A percentile compares a stretch with the other conserved stretches of the same genome.
Evolutionary conservation across 1,140 invertebrate genomes (phyloP).

Genomic region (Trichonephila clavata): DNA sequence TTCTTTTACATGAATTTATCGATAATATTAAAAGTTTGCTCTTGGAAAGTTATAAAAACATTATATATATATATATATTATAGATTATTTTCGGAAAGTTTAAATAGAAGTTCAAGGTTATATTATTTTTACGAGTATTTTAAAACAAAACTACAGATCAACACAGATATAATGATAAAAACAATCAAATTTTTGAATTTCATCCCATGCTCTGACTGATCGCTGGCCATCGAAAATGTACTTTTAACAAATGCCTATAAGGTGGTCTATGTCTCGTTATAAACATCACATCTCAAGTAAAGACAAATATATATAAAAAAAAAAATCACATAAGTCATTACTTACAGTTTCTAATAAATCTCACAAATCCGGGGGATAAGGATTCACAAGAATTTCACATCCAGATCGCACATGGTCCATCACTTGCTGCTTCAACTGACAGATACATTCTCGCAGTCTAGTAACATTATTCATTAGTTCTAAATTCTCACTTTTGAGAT

Average conservation of each 20-base stretch:
- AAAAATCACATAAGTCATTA: conserved; percentile 54
- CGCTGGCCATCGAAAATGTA: not conserved
- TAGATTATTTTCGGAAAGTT: too few relatives aligned
- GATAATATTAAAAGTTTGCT: too few relatives aligned
- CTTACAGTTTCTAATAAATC: conserved; percentile 36
- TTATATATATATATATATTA: too few relatives aligned
- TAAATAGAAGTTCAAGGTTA: too few relatives aligned
- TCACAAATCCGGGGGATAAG: conserved; percentile 50
- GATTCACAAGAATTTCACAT: conserved; percentile 85
- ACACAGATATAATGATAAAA: too few relatives aligned
- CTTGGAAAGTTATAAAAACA: too few relatives aligned
- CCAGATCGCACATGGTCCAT: conserved; percentile 95
- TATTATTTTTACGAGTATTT: too few relatives aligned
- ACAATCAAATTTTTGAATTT: too few relatives aligned
- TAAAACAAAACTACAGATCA: too few relatives aligned
- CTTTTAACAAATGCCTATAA: conserved; percentile 8
- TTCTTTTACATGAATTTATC: too few relatives aligned
- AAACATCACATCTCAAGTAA: conserved; percentile 39
- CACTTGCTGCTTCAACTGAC: conserved; percentile 94
- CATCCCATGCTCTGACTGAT: too few relatives aligned
- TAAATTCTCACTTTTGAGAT: conserved; percentile 93
- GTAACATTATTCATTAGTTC: conserved; percentile 91
- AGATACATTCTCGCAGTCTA: conserved; percentile 94
- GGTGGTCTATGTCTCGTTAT: conserved; percentile 61
- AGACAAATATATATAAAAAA: conserved; percentile 48